Evolutionary conservation across 2,113 vertebrate species (phyloP).

Genomic region (Etia nguti): DNA sequence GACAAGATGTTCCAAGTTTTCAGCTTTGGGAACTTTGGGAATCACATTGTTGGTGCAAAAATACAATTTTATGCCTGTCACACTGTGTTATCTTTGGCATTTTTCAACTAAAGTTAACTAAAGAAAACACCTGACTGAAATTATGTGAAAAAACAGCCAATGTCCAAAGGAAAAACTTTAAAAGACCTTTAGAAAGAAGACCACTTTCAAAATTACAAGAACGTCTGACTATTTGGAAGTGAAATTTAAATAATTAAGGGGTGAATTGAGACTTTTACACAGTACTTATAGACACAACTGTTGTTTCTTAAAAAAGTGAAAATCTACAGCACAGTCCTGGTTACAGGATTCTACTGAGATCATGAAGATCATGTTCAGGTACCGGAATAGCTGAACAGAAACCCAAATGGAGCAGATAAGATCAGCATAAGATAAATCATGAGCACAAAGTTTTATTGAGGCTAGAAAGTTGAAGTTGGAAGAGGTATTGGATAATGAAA

Average conservation of each 20-base stretch:
- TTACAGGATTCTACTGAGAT: not conserved
- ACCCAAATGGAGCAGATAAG: not conserved
- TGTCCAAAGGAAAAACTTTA: not conserved
- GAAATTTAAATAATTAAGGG: not conserved
- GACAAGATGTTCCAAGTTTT: not conserved
- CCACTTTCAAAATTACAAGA: not conserved
- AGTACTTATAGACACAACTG: not conserved
- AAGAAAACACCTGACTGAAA: not conserved
- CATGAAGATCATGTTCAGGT: not conserved
- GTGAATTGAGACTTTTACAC: not conserved
- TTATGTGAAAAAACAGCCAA: not conserved
- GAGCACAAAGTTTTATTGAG: not conserved
- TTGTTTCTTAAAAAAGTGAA: not conserved
- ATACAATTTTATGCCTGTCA: not conserved
- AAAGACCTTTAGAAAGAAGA: not conserved
- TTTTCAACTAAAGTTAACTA: not conserved
- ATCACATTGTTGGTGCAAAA: not conserved
- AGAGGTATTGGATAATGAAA: not conserved
- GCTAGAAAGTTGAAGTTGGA: not conserved
- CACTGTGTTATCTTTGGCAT: not conserved
- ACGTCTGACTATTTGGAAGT: not conserved
- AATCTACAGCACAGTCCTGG: not conserved
- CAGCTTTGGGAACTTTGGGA: not conserved
- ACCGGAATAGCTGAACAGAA: not conserved
- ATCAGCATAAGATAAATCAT: not conserved